Percentiles rank a stretch among this genome's conserved stretches.
phyloP scores from a whole-genome alignment of 2,113 vertebrate genomes.

The Ancistrus triradiatus region DNA sequence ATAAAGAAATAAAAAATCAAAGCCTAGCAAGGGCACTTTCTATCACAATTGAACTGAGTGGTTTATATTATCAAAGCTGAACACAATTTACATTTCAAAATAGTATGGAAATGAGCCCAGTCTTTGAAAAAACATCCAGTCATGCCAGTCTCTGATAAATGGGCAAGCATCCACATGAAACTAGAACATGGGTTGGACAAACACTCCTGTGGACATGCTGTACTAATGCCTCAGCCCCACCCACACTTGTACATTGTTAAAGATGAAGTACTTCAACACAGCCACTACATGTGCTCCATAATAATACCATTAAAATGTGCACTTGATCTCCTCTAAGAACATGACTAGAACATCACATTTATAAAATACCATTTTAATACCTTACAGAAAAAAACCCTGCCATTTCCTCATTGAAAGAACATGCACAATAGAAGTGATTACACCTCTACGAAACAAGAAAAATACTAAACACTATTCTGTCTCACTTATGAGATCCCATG shows the following conservation, averaged over 20 bases:
- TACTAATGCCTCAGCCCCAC: constrained; percentile 2
- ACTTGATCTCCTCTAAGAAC: not conserved
- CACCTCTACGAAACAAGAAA: no score
- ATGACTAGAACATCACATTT: no score
- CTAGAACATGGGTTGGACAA: constrained; percentile 1
- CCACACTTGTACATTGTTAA: constrained; percentile 2
- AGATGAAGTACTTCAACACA: not conserved
- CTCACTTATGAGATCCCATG: no score
- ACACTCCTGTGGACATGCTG: not conserved
- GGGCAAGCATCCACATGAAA: constrained; percentile 13
- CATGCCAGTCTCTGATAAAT: not conserved
- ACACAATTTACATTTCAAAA: constrained; percentile 14
- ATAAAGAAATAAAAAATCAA: constrained; percentile 2
- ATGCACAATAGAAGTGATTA: no score
- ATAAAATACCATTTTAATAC: no score
- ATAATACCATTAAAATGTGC: no score
- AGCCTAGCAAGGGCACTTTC: constrained; percentile 3
- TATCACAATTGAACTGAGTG: constrained; percentile 4
- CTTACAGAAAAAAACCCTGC: no score
- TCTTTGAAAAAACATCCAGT: not conserved
- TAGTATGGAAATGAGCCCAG: constrained; percentile 21
- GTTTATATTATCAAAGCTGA: constrained; percentile 38
- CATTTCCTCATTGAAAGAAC: no score
- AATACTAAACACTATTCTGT: no score
- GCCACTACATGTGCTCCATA: not conserved